Base-by-base conservation (phyloP, 2,888 invertebrate species). In the Pyralis farinalis region DNA sequence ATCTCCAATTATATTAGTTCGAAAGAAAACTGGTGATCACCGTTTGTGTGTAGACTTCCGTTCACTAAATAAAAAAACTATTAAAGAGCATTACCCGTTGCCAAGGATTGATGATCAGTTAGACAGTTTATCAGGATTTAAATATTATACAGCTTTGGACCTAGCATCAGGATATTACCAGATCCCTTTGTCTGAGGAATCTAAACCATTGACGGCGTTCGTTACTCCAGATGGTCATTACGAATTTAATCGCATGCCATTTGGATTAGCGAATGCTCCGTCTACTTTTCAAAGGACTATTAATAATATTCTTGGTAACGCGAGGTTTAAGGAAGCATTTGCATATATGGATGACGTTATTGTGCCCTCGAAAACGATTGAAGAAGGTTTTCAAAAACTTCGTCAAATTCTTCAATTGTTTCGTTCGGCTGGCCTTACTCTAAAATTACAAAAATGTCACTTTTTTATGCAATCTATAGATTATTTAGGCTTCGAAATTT, bases 311-410 rank as follows among this genome's bases (percentile, higher is more conserved):
- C 10, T 30, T 6, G 30, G 30, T 6, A 30, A 30, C 6, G 8
- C 9, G 1, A 30, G 30, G 10, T 30, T 10, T 10, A 11, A 30
- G 6, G n/a, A 6, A 10, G 30, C 30, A n/a, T n/a, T n/a, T 7
- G 30, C 45, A 3, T 50, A 50, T 28, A 44, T 50, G 46, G 50
- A 50, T 37, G 46, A 50, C 11, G 22, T 50, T 3, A 40, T 43
- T n/a, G 34, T 42, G 1, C 44, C 51, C 12, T 42, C 47, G 0
- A 33, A 31, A 10, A 10, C 10, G 6, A 9, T 30, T 10, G 30
- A 30, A 2, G 9, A 30, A 7, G 30, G 30, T 10, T 30, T 30
- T 9, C 6, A 30, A 3, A 30, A 10, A 7, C 7, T 30, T 1
- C 1, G 10, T 10, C 6, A 3, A 10, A 30, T 30, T 30, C 10